phyloP scores from a whole-genome alignment of 2,113 vertebrate species.

The Eidolon helvum region DNA sequence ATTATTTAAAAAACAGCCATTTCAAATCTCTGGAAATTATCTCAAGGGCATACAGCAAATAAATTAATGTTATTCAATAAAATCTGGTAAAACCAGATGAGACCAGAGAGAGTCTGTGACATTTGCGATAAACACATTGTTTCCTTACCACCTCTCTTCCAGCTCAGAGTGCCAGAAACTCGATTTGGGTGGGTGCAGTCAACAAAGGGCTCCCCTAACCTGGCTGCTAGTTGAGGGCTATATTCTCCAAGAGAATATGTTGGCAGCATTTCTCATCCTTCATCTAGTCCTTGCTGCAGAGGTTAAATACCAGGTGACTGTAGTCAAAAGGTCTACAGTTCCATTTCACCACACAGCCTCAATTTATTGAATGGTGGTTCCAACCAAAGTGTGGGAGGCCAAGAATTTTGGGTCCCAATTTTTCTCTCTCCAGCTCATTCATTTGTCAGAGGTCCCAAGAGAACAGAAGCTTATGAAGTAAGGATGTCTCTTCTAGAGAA shows the following conservation, averaged over 20 bases:
- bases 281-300: background rate
- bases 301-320: background rate
- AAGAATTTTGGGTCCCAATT: background rate
- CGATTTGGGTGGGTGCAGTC: no score
- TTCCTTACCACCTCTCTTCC: background rate
- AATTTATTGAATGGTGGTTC: background rate
- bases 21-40: background rate
- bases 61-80: background rate
- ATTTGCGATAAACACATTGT: background rate
- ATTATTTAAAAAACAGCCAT: background rate
- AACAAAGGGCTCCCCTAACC: background rate
- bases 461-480: background rate
- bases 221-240: background rate
- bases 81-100: background rate
- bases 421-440: no score
- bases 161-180: background rate
- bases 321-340: background rate
- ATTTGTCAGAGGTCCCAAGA: no score
- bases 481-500: background rate
- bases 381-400: no score
- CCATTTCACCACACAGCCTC: background rate
- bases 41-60: background rate
- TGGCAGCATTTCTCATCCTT: background rate
- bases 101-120: background rate
- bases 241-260: background rate